Percentiles rank a stretch among this genome's conserved stretches.
These are phyloP conservation scores for Drosophila murphyi DNA, from an alignment of 1,140 invertebrate genomes.

Conservation along the genomic window DNA sequence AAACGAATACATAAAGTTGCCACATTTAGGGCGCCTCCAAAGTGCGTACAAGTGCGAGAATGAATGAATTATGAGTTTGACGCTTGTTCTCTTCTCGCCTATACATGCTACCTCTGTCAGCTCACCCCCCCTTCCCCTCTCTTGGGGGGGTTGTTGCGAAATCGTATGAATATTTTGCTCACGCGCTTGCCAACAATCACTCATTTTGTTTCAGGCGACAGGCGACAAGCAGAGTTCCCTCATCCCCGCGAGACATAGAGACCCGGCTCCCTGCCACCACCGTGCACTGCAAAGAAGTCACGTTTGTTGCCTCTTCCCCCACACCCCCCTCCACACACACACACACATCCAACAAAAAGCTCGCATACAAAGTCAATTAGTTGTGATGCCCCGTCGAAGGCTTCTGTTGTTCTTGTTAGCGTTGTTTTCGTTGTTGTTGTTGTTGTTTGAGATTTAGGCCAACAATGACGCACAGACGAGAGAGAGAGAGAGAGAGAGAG, in stretches of 20 bases:
- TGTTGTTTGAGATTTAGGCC: slow-evolving; percentile 63
- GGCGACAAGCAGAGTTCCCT: slow-evolving; percentile 12
- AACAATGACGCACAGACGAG: slow-evolving; percentile 71
- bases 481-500: neutral
- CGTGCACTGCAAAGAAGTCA: slow-evolving; percentile 51
- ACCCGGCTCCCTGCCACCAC: neutral
- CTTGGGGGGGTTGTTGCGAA: slow-evolving; percentile 34
- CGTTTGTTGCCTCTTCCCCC: slow-evolving; percentile 42
- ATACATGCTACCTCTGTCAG: neutral
- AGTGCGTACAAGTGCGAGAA: slow-evolving; percentile 38
- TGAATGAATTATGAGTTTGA: slow-evolving; percentile 64
- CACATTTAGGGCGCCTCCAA: neutral
- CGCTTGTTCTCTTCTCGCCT: neutral
- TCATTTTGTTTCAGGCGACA: slow-evolving; percentile 61
- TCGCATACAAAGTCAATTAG: slow-evolving; percentile 72
- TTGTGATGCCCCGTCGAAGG: slow-evolving; percentile 61
- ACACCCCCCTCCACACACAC: neutral
- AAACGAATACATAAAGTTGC: neutral
- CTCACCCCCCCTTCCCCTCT: neutral
- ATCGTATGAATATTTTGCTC: slow-evolving; percentile 77
- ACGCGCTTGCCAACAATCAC: slow-evolving; percentile 77
- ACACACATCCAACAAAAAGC: slow-evolving; percentile 13
- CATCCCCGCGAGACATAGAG: slow-evolving; percentile 30
- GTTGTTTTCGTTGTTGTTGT: neutral
- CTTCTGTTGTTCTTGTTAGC: slow-evolving; percentile 22